Base-by-base conservation (phyloP, 2,113 vertebrate genomes). In the Thomomys bottae region DNA sequence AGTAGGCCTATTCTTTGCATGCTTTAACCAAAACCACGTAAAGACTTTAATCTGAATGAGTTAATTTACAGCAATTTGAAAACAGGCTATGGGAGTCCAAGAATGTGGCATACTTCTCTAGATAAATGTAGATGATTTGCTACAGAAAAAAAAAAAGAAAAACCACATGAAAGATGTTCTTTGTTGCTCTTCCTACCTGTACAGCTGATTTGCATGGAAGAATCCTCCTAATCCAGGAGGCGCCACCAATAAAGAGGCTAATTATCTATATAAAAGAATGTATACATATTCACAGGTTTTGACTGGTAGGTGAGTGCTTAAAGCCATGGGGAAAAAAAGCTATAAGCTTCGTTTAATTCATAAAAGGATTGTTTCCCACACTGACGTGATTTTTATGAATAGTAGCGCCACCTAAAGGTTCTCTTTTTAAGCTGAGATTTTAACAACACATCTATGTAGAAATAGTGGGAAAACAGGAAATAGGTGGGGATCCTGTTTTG, bases 201-300 rank as follows among this genome's bases (percentile, higher is more conserved):
- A 49, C 95, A 89, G 88, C 94, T 94, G 91, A 97, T 97, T 97
- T 98, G 96, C 96, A 97, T 97, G 94, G 78, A 94, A 96, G 94
- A 98, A 97, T 96, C 96, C 95, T 97, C 96, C 96, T 98, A 98
- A 98, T 98, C 98, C 98, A 97, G 83, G 95, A 98, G 98, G 98
- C 97, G 97, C 98, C 98, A 97, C 96, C 93, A 95, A 90, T 97
- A 96, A 98, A 97, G 96, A 89, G 96, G 96, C 94, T 97, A 97
- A 97, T 98, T 98, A 97, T 96, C 95, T 95, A 96, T 95, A 94
- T 93, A 87, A 97, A 98, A 96, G 97, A 97, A 97, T 96, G 97
- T 94, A 90, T 95, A 97, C 96, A 96, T 97, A 97, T 97, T 96
- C 97, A 96, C 98, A 98, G 97, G 97, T 98, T 98, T 97, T 97